phyloP scores from a whole-genome alignment of 1,140 invertebrate species.

The Musca vetustissima region DNA sequence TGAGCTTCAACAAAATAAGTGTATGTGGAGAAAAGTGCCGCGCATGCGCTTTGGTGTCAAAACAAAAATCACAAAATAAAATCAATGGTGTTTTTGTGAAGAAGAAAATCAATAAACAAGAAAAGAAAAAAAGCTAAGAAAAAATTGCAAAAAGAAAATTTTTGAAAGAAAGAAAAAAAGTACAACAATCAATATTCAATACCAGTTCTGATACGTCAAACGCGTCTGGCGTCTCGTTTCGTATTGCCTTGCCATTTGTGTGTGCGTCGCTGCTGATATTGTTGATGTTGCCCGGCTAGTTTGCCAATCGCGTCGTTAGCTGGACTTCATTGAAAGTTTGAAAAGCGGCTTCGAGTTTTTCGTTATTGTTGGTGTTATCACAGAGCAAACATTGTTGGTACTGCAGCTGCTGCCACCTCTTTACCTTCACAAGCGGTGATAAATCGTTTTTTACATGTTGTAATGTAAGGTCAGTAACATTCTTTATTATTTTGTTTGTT shows the following conservation, averaged over 20 bases:
- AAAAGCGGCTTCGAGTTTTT: background rate
- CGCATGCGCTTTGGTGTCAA: background rate
- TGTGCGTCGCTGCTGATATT: no score
- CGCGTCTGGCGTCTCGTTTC: no score
- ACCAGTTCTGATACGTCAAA: background rate
- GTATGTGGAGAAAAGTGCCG: background rate
- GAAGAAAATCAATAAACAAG: background rate
- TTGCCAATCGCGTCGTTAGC: background rate
- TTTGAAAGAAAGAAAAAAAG: background rate
- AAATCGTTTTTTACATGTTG: constrained; percentile 19
- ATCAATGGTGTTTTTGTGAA: background rate
- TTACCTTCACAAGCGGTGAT: background rate
- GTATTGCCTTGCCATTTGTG: background rate
- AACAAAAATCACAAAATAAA: background rate
- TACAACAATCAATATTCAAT: constrained; percentile 5
- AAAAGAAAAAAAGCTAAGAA: background rate
- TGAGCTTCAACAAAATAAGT: background rate
- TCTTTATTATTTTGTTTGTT: background rate
- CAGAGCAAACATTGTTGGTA: background rate
- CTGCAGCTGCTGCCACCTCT: background rate
- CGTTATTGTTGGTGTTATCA: no score
- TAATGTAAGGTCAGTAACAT: constrained; percentile 24
- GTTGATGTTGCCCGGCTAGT: no score
- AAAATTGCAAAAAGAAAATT: background rate
- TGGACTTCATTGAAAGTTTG: constrained; percentile 5